Evolutionary conservation across 1,140 invertebrate species (phyloP), one percentile per base, ranked within the genome.

Genomic region (Gonioctena quinquepunctata): DNA sequence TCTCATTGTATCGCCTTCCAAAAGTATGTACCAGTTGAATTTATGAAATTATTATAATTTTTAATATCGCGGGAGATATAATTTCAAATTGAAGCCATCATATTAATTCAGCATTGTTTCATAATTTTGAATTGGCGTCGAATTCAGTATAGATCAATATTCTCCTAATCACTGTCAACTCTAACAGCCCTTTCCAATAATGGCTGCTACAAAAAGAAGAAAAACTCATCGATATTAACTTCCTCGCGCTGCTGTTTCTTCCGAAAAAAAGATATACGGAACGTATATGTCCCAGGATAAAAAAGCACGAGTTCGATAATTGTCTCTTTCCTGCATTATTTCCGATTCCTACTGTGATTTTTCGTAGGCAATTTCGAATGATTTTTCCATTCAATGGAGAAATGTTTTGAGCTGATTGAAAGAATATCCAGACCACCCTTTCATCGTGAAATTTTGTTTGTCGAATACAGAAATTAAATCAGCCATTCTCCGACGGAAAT

Each of bases 401-500:
- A 69, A 60, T 68, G 69, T 74, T 70, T 71, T 70, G 72, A 68
- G 69, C 65, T 75, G 76, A 78, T 78, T 76, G 72, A 76, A 76
- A 78, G 76, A 78, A 78, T 78, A 75, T 78, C 71, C 23, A 21
- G 52, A 16, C 56, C 69, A 69, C 67, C 73, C 69, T 69, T 76
- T 74, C 75, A 67, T 72, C 66, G 62, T 61, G 60, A 50, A 73
- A 76, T 74, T 73, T 78, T 78, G 76, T 78, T 76, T 74, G 74
- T 70, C 72, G 76, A 78, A 72, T 70, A 72, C 66, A 66, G 67
- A 71, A 76, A 76, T 76, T 76, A 76, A 78, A 78, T 78, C 71
- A 48, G 72, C 75, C 74, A 75, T 75, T 78, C 76, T 78, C 69
- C 68, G 69, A 23, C 76, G 76, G 76, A 78, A 78, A 78, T 78